Percentiles rank a stretch among this genome's conserved stretches.
These are phyloP conservation scores for Pterostichus niger DNA, from an alignment of 2,888 invertebrate genomes.

Conservation along the genomic window DNA sequence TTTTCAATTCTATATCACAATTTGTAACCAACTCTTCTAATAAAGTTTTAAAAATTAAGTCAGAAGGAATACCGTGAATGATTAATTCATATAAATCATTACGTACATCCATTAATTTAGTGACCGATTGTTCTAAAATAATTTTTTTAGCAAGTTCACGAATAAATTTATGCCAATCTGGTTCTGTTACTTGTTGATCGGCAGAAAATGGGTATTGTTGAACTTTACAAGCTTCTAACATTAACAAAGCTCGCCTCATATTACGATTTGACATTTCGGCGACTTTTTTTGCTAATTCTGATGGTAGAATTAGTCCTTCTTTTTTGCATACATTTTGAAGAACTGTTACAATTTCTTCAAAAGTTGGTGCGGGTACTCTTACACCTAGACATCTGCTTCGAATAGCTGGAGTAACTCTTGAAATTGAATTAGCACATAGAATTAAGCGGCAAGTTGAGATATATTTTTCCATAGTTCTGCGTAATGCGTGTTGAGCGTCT, in stretches of 20 bases:
- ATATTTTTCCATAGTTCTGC: slow-evolving; percentile 99
- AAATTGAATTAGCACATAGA: slow-evolving; percentile 95
- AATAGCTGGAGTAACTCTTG: slow-evolving; percentile 98
- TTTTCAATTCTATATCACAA: slow-evolving; percentile 94
- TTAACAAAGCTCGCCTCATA: slow-evolving; percentile 93
- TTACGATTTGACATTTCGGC: slow-evolving; percentile 91
- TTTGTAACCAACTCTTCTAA: slow-evolving; percentile 91
- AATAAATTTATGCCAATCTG: slow-evolving; percentile 96
- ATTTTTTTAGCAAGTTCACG: slow-evolving; percentile 92
- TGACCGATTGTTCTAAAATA: slow-evolving; percentile 91
- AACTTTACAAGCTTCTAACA: slow-evolving; percentile 96
- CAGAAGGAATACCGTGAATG: slow-evolving; percentile 95
- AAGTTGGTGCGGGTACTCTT: slow-evolving; percentile 92
- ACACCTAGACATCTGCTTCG: slow-evolving; percentile 96
- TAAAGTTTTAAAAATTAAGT: slow-evolving; percentile 93
- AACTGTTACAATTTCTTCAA: slow-evolving; percentile 84
- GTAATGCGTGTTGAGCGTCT: slow-evolving; percentile 98
- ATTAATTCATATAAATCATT: slow-evolving; percentile 95
- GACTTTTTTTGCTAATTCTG: slow-evolving; percentile 87
- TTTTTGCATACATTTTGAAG: slow-evolving; percentile 85
- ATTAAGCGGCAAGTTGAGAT: slow-evolving; percentile 96
- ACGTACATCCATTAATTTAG: slow-evolving; percentile 90
- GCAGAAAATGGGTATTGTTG: slow-evolving; percentile 89
- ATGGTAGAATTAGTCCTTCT: slow-evolving; percentile 89
- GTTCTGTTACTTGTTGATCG: slow-evolving; percentile 89